A percentile compares a stretch with the other conserved stretches of the same genome.
Conservation (phyloP, 2,797 vertebrate species). For the Anguilla anguilla region DNA sequence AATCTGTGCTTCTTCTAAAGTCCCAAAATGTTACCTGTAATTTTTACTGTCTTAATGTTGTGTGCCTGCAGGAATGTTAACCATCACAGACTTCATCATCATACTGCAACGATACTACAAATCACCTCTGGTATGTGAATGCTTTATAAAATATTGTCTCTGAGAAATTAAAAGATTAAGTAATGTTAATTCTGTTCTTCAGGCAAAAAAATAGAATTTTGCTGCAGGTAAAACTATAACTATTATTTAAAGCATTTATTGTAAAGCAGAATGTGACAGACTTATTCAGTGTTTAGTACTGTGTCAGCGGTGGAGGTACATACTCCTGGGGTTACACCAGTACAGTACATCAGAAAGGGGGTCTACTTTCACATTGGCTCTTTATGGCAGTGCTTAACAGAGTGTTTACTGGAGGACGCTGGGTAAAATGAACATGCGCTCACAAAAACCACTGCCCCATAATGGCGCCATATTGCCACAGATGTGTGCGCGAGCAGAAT, state of each 20-base stretch:
- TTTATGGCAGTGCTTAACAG: background rate
- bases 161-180: background rate
- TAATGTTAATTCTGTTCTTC: background rate
- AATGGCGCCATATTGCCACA: background rate
- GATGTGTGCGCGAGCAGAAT: background rate
- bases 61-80: slow-evolving; percentile 89
- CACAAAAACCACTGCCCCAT: background rate
- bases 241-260: background rate
- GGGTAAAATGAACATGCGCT: background rate
- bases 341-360: background rate
- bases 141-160: background rate
- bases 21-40: background rate
- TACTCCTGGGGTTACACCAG: background rate
- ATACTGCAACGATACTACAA: slow-evolving; percentile 99
- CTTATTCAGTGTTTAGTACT: background rate
- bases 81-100: slow-evolving; percentile 99
- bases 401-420: background rate
- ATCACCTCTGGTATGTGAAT: slow-evolving; percentile 89
- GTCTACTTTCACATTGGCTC: background rate
- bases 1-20: background rate
- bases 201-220: background rate
- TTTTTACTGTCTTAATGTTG: background rate
- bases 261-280: background rate
- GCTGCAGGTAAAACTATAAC: background rate
- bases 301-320: background rate